Conservation (phyloP, 2,888 invertebrate species). For the Heliconius charithonia region DNA sequence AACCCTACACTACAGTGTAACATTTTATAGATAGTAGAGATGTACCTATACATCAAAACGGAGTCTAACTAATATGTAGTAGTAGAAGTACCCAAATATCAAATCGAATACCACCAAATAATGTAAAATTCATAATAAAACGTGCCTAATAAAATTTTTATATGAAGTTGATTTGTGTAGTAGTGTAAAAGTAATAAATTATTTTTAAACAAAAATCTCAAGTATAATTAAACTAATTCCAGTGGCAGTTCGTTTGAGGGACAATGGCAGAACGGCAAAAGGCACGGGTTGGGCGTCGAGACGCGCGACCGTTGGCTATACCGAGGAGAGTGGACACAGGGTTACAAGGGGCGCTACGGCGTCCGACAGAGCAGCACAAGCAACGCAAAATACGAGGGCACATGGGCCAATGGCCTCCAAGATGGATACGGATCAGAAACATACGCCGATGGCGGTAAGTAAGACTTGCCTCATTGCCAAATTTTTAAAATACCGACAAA, state of each 20-base stretch:
- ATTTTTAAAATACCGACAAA: constrained; percentile 69
- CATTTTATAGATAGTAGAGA: neutral
- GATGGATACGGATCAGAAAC: constrained; percentile 99
- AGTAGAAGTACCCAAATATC: neutral
- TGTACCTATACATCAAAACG: neutral
- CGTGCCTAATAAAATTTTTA: too few species aligned
- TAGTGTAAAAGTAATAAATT: neutral
- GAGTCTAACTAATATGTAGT: neutral
- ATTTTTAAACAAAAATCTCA: neutral
- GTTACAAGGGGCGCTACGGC: constrained; percentile 99
- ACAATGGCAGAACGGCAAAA: constrained; percentile 99
- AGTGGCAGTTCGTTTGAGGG: constrained; percentile 98
- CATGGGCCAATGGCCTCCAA: constrained; percentile 99
- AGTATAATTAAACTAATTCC: constrained; percentile 60
- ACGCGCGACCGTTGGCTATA: constrained; percentile 98
- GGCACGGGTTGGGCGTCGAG: constrained; percentile 99
- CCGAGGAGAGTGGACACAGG: constrained; percentile 99
- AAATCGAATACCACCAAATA: neutral
- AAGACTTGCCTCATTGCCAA: constrained; percentile 59
- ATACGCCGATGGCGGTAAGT: constrained; percentile 99
- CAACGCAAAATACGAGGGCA: constrained; percentile 98
- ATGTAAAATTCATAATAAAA: too few species aligned
- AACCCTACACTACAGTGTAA: neutral
- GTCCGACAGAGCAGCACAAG: constrained; percentile 97
- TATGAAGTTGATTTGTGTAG: too few species aligned